phyloP scores from a whole-genome alignment of 2,888 invertebrate genomes.

The Theretra japonica region DNA sequence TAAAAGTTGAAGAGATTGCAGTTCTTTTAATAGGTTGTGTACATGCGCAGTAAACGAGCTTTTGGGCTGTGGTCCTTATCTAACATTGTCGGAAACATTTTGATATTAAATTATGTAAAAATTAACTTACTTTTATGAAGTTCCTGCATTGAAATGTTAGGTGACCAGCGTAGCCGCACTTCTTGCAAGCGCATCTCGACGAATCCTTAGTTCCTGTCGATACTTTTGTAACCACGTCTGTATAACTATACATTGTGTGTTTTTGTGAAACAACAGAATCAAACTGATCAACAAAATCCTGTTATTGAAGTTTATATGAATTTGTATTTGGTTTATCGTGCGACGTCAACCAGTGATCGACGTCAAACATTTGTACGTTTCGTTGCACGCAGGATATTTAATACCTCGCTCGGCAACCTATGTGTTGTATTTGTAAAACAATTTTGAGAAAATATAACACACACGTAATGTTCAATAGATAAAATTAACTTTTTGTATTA shows the following conservation, averaged over 20 bases:
- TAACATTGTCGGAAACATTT: background rate
- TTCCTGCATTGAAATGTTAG: slow-evolving; percentile 98
- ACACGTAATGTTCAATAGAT: too few relatives aligned
- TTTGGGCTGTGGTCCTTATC: background rate
- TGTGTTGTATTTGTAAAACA: background rate
- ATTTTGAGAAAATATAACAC: background rate
- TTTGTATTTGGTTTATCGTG: background rate
- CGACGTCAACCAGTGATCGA: too few relatives aligned
- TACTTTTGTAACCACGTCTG: slow-evolving; percentile 73
- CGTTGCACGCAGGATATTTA: background rate
- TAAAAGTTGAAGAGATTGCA: too few relatives aligned
- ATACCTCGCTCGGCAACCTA: background rate
- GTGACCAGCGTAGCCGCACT: slow-evolving; percentile 98
- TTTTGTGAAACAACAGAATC: background rate
- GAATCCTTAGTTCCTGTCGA: slow-evolving; percentile 86
- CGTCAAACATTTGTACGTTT: slow-evolving; percentile 5
- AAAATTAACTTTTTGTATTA: too few relatives aligned
- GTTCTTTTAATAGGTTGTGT: too few relatives aligned
- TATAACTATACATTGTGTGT: slow-evolving; percentile 67
- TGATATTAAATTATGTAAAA: background rate
- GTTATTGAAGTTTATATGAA: background rate
- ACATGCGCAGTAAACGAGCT: too few relatives aligned
- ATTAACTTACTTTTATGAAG: slow-evolving; percentile 90
- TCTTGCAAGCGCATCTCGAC: slow-evolving; percentile 94
- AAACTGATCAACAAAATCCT: background rate